Percentiles rank a stretch among this genome's conserved stretches.
phyloP scores from a whole-genome alignment of 2,888 invertebrate genomes.

The Lithophane ornitopus region DNA sequence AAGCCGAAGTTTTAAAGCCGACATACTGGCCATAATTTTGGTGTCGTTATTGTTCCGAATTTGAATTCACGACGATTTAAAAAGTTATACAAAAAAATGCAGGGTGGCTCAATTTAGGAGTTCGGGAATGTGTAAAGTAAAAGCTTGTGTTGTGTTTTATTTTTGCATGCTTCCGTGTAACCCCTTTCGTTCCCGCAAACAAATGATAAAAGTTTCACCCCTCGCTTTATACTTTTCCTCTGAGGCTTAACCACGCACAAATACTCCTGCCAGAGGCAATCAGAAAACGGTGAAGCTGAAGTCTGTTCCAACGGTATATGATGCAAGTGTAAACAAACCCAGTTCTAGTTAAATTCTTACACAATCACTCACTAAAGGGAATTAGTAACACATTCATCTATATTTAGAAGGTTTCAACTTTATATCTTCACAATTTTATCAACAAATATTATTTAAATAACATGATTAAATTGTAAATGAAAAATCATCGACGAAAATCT shows the following conservation, averaged over 20 bases:
- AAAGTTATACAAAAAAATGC: neutral
- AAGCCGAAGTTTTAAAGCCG: neutral
- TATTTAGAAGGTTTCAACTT: too few species aligned
- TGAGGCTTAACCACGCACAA: conserved; percentile 13
- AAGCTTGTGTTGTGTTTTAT: neutral
- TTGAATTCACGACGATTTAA: neutral
- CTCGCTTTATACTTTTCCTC: conserved; percentile 12
- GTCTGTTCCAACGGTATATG: neutral
- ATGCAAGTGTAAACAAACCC: neutral
- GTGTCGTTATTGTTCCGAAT: neutral
- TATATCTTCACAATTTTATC: neutral
- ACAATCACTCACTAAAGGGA: neutral
- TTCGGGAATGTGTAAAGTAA: too few species aligned
- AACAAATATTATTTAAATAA: neutral
- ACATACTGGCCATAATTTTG: neutral
- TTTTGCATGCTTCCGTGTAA: neutral
- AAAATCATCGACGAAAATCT: neutral
- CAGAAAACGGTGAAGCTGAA: neutral
- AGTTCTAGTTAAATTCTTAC: neutral
- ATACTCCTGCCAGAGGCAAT: conserved; percentile 15
- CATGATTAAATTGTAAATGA: neutral
- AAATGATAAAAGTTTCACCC: conserved; percentile 25
- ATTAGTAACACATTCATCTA: neutral
- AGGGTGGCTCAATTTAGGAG: neutral
- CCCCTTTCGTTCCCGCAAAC: neutral